Evolutionary conservation across 2,797 vertebrate species (phyloP), one percentile per base, ranked within the genome.

Genomic region (Gymnoscopelus microlampas): DNA sequence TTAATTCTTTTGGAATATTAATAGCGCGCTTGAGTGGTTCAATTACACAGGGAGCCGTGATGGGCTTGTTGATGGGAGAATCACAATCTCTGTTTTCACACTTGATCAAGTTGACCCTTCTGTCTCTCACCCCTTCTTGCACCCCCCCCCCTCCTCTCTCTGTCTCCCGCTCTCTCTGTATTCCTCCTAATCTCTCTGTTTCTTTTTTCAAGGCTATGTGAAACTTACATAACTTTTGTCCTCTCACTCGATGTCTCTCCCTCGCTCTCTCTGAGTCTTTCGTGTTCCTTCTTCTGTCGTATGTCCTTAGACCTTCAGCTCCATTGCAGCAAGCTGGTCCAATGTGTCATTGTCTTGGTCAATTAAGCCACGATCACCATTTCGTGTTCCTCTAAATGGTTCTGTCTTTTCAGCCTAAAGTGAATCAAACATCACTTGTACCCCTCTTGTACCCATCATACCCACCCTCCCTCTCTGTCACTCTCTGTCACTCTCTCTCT

Each of bases 21-120:
- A 91, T 90, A 79, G 76, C 76, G 86, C 48, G 80, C 81, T 71
- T 72, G 76, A 78, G 81, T 85, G 80, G 58, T 84, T 88, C 81
- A 88, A 88, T 91, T 91, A 89, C 85, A 63, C n/a, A 14, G 53
- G 77, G 68, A 74, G 71, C 59, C 59, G 65, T 71, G 73, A 35
- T 78, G 1, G 39, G 39, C 39, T 44, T 44, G 39, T 70, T 79
- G 76, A 80, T 83, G 63, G 59, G 73, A 81, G 70, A 70, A 49
- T 80, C 74, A 51, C 79, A 59, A n/a, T 15, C 9, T 15, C 5
- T 78, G 76, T 68, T 81, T 83, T 84, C 78, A 74, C 79, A 77
- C 80, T 62, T 68, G 56, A 66, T 64, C 75, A 60, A 79, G 24
- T 49, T 72, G 74, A 81, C 70, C 62, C 61, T 13, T 35, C 66